Evolutionary conservation across 2,797 vertebrate genomes (phyloP).

Genomic region (Xenentodon cancila): DNA sequence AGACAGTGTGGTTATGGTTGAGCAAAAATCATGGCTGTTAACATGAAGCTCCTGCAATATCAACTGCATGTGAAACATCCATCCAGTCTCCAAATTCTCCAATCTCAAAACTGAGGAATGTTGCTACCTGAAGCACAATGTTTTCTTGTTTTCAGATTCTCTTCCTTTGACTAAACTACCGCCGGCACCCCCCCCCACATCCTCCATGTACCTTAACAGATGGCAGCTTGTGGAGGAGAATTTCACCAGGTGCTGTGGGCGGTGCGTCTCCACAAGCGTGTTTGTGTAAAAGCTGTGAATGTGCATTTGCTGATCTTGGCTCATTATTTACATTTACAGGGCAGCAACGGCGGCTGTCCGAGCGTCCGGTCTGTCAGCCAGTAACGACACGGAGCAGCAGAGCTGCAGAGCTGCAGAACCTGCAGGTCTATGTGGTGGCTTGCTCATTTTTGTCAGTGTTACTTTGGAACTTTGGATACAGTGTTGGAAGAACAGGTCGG

Average conservation of each 20-base stretch:
- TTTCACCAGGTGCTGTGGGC: slow-evolving; percentile 56
- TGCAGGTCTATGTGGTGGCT: too few relatives aligned
- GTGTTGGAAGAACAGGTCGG: too few relatives aligned
- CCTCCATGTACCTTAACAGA: slow-evolving; percentile 45
- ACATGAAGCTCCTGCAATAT: too few relatives aligned
- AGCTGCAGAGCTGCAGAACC: background rate
- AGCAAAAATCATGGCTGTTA: too few relatives aligned
- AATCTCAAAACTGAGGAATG: too few relatives aligned
- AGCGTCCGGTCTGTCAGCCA: slow-evolving; percentile 35
- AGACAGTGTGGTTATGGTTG: too few relatives aligned
- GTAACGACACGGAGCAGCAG: background rate
- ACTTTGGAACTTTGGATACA: too few relatives aligned
- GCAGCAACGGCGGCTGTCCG: slow-evolving; percentile 4
- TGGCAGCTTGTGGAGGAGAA: slow-evolving; percentile 41
- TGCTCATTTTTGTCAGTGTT: too few relatives aligned
- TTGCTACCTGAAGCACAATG: background rate
- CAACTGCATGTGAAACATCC: too few relatives aligned
- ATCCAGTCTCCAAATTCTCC: too few relatives aligned
- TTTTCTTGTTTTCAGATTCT: too few relatives aligned
- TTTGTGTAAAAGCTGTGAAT: slow-evolving; percentile 37
- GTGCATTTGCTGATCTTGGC: slow-evolving; percentile 31
- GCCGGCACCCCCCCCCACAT: too few relatives aligned
- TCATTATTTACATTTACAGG: slow-evolving; percentile 51
- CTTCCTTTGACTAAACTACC: background rate
- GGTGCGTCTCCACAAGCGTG: slow-evolving; percentile 18